These are phyloP conservation scores for Metopolophium dirhodum DNA, from an alignment of 1,140 invertebrate genomes.

Conservation along the genomic window DNA sequence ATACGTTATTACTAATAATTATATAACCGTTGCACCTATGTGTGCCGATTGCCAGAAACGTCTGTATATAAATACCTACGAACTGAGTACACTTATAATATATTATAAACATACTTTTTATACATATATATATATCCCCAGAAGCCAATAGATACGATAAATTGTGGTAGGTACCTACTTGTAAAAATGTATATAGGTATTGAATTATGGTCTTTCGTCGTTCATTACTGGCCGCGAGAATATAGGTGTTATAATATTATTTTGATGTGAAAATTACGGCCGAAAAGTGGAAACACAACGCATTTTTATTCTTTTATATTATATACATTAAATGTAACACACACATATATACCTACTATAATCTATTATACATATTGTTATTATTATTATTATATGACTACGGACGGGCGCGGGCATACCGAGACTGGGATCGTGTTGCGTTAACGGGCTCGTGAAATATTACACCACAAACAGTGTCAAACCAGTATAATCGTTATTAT, in stretches of 20 bases:
- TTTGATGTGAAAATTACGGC: neutral
- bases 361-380: too few relatives aligned
- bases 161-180: neutral
- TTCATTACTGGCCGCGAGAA: neutral
- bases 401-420: neutral
- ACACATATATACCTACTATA: too few relatives aligned
- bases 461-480: neutral
- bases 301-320: neutral
- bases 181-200: neutral
- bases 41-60: neutral
- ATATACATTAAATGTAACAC: neutral
- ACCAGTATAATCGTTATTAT: slow-evolving; percentile 7
- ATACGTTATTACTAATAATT: neutral
- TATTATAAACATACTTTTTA: too few relatives aligned
- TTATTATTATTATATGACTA: neutral
- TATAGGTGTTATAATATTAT: neutral
- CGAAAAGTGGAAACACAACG: neutral
- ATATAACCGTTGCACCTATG: neutral
- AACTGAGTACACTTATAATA: too few relatives aligned
- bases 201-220: neutral
- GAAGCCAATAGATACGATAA: neutral
- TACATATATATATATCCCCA: neutral
- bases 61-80: too few relatives aligned
- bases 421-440: neutral
- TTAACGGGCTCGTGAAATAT: slow-evolving; percentile 39